Conservation (phyloP, 2,888 invertebrate species). For the Phrixothrix hirtus region DNA sequence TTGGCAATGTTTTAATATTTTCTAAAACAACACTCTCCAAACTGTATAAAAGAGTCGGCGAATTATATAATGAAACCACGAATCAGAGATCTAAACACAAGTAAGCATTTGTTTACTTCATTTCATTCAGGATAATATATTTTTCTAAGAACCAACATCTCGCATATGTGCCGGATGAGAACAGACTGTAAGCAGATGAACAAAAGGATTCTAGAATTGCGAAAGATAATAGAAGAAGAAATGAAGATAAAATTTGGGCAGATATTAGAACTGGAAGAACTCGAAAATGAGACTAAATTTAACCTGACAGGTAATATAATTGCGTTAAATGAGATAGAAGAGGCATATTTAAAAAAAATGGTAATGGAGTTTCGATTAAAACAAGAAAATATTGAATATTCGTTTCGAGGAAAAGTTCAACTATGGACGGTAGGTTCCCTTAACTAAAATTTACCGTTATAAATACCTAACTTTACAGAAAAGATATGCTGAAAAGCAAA, state of each 20-base stretch:
- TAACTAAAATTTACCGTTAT: constrained; percentile 2
- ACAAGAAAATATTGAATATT: constrained; percentile 54
- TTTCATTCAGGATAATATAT: constrained; percentile 13
- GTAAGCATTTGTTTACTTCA: constrained; percentile 49
- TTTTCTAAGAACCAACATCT: constrained; percentile 63
- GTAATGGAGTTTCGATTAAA: constrained; percentile 61
- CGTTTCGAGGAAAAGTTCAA: constrained; percentile 56
- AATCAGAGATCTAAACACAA: constrained; percentile 65
- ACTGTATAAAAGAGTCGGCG: constrained; percentile 65
- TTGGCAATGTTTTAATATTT: constrained; percentile 65
- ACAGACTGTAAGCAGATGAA: constrained; percentile 71
- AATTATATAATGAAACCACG: constrained; percentile 67
- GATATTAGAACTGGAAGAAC: constrained; percentile 57
- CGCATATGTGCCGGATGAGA: constrained; percentile 71
- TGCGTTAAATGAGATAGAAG: constrained; percentile 62
- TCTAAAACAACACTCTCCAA: constrained; percentile 62
- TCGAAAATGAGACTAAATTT: constrained; percentile 43
- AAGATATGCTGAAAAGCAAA: constrained; percentile 49
- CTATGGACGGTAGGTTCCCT: constrained; percentile 48
- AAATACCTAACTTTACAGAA: constrained; percentile 42
- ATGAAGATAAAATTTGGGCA: constrained; percentile 64
- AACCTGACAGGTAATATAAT: too few species aligned
- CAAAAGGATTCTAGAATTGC: constrained; percentile 60
- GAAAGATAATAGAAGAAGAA: constrained; percentile 58
- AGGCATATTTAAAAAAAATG: constrained; percentile 60